These are phyloP conservation scores for Epirrita christyi DNA, from an alignment of 2,888 invertebrate species.

Conservation along the genomic window DNA sequence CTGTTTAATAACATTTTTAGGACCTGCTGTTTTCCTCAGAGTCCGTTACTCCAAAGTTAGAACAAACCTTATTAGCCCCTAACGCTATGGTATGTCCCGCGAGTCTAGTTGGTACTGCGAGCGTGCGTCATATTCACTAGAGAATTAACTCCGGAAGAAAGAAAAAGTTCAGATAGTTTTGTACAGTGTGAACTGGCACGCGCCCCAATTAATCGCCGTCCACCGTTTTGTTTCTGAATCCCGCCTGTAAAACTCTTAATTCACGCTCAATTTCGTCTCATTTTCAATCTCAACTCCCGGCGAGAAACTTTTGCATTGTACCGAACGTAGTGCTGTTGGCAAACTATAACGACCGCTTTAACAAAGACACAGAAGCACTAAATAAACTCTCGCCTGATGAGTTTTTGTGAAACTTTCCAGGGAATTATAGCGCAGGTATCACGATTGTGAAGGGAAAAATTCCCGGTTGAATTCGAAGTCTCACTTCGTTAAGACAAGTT, in stretches of 20 bases:
- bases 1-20: too few relatives aligned
- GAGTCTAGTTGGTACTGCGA: too few relatives aligned
- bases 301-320: slow-evolving; percentile 60
- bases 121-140: too few relatives aligned
- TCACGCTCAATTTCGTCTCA: slow-evolving; percentile 62
- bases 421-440: slow-evolving; percentile 61
- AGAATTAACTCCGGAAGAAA: too few relatives aligned
- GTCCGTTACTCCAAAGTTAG: too few relatives aligned
- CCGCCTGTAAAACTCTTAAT: slow-evolving; percentile 57
- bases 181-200: not conserved
- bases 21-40: too few relatives aligned
- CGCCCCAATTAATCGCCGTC: slow-evolving; percentile 42
- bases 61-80: too few relatives aligned
- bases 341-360: slow-evolving; percentile 52
- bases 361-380: slow-evolving; percentile 58
- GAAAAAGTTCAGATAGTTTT: too few relatives aligned
- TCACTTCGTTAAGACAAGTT: slow-evolving; percentile 52
- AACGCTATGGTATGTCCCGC: too few relatives aligned
- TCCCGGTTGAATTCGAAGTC: slow-evolving; percentile 31
- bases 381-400: slow-evolving; percentile 56
- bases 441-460: slow-evolving; percentile 47
- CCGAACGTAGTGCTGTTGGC: slow-evolving; percentile 49
- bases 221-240: slow-evolving; percentile 55
- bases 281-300: slow-evolving; percentile 65
- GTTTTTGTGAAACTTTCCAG: slow-evolving; percentile 50